Conservation (phyloP, 2,113 vertebrate genomes). For the Noturus placidus region DNA sequence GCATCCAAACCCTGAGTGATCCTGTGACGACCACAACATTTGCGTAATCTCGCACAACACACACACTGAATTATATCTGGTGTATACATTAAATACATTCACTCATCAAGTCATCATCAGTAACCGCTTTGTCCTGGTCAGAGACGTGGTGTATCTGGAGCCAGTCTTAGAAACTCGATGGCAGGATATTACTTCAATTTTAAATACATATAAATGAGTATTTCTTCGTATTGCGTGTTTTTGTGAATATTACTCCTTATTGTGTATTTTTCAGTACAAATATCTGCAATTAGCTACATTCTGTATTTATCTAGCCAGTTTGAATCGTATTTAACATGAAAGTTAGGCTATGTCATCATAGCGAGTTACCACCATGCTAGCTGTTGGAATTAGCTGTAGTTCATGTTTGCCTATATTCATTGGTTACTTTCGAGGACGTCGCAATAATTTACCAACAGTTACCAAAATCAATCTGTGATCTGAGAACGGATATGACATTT, state of each 20-base stretch:
- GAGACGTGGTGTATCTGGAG: neutral
- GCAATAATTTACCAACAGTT: neutral
- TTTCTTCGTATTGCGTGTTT: neutral
- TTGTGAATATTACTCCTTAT: neutral
- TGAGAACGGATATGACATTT: neutral
- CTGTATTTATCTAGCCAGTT: neutral
- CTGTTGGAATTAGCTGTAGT: neutral
- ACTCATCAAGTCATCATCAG: too few species aligned
- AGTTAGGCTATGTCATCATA: neutral
- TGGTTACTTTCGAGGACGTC: neutral
- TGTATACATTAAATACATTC: neutral
- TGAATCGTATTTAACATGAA: neutral
- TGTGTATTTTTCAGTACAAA: neutral
- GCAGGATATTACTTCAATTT: neutral
- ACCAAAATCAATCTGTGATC: neutral
- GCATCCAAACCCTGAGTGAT: neutral
- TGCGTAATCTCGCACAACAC: neutral
- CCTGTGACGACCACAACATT: conserved; percentile 2
- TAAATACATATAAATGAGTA: neutral
- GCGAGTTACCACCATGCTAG: neutral
- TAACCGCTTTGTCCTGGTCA: neutral
- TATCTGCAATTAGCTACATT: neutral
- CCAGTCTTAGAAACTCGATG: neutral
- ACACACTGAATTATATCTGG: neutral
- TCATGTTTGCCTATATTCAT: neutral